Evolutionary conservation across 2,888 invertebrate genomes (phyloP), one percentile per base, ranked within the genome.

Genomic region (Globia sparganii): DNA sequence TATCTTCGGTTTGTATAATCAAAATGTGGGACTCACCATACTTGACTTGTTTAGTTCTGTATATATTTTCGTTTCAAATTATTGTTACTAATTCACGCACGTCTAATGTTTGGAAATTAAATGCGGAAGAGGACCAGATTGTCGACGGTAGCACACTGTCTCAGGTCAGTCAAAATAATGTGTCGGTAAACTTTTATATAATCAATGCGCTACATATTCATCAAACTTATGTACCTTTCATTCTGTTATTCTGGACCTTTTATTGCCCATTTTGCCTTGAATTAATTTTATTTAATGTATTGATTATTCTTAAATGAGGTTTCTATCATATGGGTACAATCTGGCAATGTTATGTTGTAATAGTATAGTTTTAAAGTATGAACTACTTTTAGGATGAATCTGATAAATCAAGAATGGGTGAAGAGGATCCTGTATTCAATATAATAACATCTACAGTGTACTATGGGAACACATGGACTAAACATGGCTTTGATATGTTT

Each of bases 41-140:
- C 94, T 93, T 97, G 92, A 96, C 96, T 91, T 97, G 97, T 96
- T 97, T 98, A 94, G 97, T 97, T 91, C 94, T 98, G 90, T 98
- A 98, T 93, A 97, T 98, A 92, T 97, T 98, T 93, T 97, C 97
- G 86, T 97, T 98, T 92, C 97, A 98, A 95, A 97, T 98, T 90
- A 97, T 98, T 90, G 94, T 94, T 77, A 98, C 98, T 86, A 98
- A 98, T 95, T 98, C 98, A 58, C 97, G 98, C 88, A 98, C 98
- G 31, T 98, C 98, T 73, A 98, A 98, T 89, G 97, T 98, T 92
- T 99, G 99, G 99, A 98, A 98, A 95, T 95, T 99, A 80, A 98
- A 98, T 93, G 96, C 97, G 71, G 98, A 98, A 89, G 98, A 97
- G 92, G 98, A 98, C 73, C 97, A 98, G 95, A 98, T 98, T 79